Evolutionary conservation across 2,797 vertebrate species (phyloP).

Genomic region (Eulemur albifrons): DNA sequence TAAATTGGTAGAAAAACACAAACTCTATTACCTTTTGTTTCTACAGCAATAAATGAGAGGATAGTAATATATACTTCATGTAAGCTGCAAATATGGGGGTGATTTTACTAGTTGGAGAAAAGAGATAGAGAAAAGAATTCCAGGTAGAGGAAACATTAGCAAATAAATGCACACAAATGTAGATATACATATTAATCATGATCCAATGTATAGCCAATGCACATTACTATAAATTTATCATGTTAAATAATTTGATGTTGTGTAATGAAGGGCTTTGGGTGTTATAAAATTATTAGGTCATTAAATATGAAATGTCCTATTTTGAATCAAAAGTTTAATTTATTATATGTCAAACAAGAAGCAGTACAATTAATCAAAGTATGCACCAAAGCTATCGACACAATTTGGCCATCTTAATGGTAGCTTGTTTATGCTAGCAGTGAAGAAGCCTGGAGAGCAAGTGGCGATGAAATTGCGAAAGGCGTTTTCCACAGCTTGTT

Average conservation of each 20-base stretch:
- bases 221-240: background rate
- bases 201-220: background rate
- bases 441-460: no score
- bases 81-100: conserved; percentile 16
- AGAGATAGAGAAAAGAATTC: background rate
- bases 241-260: conserved; percentile 8
- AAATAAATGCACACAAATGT: background rate
- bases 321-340: no score
- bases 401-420: no score
- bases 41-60: background rate
- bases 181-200: background rate
- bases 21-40: background rate
- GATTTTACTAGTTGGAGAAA: background rate
- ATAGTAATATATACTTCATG: background rate
- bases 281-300: background rate
- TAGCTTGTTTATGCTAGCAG: no score
- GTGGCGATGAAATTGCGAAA: no score
- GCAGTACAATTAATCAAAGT: no score
- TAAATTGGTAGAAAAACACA: background rate
- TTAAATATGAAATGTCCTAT: no score
- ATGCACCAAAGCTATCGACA: no score
- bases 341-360: no score
- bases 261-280: background rate
- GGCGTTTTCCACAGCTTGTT: no score
- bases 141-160: background rate